phyloP scores from a whole-genome alignment of 2,888 invertebrate species.

The Orthosia cruda region DNA sequence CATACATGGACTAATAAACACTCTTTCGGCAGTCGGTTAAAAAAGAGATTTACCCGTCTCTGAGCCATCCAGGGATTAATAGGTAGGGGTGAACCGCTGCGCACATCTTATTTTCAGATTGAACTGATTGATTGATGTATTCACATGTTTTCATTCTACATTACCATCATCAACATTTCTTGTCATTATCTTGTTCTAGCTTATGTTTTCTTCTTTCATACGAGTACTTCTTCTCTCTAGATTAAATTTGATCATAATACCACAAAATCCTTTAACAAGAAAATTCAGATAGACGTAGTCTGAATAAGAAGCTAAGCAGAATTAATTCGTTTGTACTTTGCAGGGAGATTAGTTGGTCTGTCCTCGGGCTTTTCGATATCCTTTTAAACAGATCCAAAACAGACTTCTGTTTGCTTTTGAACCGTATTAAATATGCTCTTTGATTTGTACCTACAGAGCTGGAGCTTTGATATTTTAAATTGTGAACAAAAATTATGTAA shows the following conservation, averaged over 20 bases:
- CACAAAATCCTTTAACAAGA: neutral
- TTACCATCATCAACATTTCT: neutral
- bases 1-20: too few species aligned
- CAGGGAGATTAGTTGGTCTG: conserved; percentile 30
- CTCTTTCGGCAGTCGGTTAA: too few species aligned
- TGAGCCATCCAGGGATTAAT: neutral
- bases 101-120: neutral
- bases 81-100: neutral
- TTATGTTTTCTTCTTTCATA: too few species aligned
- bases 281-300: conserved; percentile 5
- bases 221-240: neutral
- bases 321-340: conserved; percentile 36
- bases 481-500: conserved; percentile 7
- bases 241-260: conserved; percentile 3
- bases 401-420: conserved; percentile 38
- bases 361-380: conserved; percentile 32
- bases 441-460: conserved; percentile 11
- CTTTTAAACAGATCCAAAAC: conserved; percentile 42
- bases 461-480: conserved; percentile 39
- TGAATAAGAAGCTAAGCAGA: conserved; percentile 15
- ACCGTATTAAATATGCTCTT: conserved; percentile 43
- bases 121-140: neutral
- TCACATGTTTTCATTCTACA: neutral
- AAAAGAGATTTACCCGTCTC: neutral
- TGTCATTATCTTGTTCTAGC: neutral